Evolutionary conservation across 2,113 vertebrate species (phyloP), one percentile per base, ranked within the genome.

Genomic region (Phyllostomus discolor): DNA sequence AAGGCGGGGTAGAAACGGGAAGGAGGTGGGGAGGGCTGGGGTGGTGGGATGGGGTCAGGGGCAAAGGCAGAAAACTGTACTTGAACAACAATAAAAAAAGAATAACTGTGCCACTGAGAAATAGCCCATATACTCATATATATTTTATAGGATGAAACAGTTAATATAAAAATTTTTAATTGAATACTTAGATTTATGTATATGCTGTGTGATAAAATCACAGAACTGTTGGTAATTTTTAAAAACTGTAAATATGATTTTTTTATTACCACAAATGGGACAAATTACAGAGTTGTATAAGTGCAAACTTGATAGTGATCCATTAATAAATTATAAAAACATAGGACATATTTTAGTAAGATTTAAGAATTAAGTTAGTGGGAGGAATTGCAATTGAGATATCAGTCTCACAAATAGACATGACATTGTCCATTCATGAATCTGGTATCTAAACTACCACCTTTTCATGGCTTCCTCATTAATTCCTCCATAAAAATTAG

Each of bases 391-490:
- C 67, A 92, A 48, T 66, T 24, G 59, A 81, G 41, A n/a, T 73
- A 69, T 57, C 38, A 87, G 0, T 76, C 33, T 54, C 24, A 41
- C 33, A 85, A 41, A 75, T 85, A 96, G 52, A 46, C n/a, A 46
- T 82, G 76, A 35, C 48, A 50, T 75, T 94, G 52, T 78, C 35
- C 82, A 93, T 94, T 96, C 54, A 67, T 88, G 91, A 96, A 70
- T 85, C 41, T 92, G 52, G 24, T 95, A 91, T 86, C 94, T 73
- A 69, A 83, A 91, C 33, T 94, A 86, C 67, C 50, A 79, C 38
- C 17, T 90, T 88, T 88, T 88, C 62, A 35, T 83, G 91, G 67
- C 43, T 93, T 43, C n/a, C n/a, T 94, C 59, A 88, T 95, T 96
- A 96, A 82, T 73, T 94, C 67, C 72, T 90, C 24, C 57, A 10